A percentile compares a stretch with the other conserved stretches of the same genome.
Evolutionary conservation across 2,888 invertebrate species (phyloP).

Genomic region (Apamea monoglypha): DNA sequence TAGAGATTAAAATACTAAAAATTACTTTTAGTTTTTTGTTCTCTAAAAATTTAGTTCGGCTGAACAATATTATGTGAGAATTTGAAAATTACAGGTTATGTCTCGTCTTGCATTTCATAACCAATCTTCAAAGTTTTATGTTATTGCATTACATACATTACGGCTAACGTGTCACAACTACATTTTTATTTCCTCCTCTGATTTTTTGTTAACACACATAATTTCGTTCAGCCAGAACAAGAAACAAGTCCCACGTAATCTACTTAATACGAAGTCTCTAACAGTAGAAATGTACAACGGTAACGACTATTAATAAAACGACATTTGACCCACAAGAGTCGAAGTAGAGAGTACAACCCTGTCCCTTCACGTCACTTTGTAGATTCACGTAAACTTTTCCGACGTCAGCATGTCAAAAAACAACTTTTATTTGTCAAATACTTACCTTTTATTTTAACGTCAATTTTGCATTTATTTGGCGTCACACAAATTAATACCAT

Average conservation of each 20-base stretch:
- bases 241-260: constrained; percentile 69
- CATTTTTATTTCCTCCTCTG: not conserved
- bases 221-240: constrained; percentile 67
- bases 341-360: constrained; percentile 62
- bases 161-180: constrained; percentile 25
- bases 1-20: constrained; percentile 76
- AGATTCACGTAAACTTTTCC: constrained; percentile 19
- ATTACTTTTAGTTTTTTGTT: constrained; percentile 63
- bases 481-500: not conserved
- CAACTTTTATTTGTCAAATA: constrained; percentile 4
- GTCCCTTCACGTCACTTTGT: constrained; percentile 49
- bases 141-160: constrained; percentile 48
- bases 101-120: not conserved
- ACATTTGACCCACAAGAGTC: constrained; percentile 62
- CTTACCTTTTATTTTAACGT: not conserved
- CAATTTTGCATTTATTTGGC: not conserved
- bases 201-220: not conserved
- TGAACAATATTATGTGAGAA: constrained; percentile 60
- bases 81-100: constrained; percentile 25
- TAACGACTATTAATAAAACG: constrained; percentile 69
- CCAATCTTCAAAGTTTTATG: not conserved
- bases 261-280: constrained; percentile 79
- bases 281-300: constrained; percentile 80
- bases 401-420: constrained; percentile 8
- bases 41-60: constrained; percentile 63